Evolutionary conservation across 2,888 invertebrate species (phyloP).

Genomic region (Andrena marginata): DNA sequence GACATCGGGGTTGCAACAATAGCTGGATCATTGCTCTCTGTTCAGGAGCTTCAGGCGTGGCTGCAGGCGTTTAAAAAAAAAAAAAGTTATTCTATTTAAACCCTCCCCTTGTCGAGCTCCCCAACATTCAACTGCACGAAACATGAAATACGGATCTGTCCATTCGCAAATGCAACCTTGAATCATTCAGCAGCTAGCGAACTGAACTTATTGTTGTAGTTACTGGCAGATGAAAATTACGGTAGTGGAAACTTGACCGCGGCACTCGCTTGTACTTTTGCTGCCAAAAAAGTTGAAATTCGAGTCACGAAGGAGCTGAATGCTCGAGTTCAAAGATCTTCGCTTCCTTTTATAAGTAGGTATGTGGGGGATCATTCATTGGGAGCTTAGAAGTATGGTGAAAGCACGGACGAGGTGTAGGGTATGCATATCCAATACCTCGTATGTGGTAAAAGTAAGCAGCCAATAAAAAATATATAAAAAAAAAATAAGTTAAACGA

Average conservation of each 20-base stretch:
- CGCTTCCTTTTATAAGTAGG: too few species aligned
- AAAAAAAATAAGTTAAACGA: too few species aligned
- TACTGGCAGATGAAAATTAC: neutral
- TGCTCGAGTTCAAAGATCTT: too few species aligned
- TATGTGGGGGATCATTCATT: too few species aligned
- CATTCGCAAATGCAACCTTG: slow-evolving; percentile 61
- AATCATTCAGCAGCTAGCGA: slow-evolving; percentile 54
- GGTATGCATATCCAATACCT: too few species aligned
- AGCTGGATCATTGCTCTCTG: slow-evolving; percentile 54
- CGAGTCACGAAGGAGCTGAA: too few species aligned
- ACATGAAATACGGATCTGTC: slow-evolving; percentile 60
- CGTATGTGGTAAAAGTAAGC: too few species aligned
- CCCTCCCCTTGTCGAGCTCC: slow-evolving; percentile 6
- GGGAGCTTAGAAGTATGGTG: too few species aligned
- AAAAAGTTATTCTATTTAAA: slow-evolving; percentile 31
- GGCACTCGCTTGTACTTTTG: neutral
- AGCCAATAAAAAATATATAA: too few species aligned
- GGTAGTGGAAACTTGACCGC: neutral
- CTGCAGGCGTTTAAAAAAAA: slow-evolving; percentile 36
- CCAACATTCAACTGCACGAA: slow-evolving; percentile 8
- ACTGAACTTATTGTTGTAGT: neutral
- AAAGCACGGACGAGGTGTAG: too few species aligned
- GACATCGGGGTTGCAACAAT: slow-evolving; percentile 68
- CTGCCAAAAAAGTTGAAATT: neutral
- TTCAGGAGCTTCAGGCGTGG: slow-evolving; percentile 36